Conservation (phyloP, 2,888 invertebrate species). For the Orchestes rusci region DNA sequence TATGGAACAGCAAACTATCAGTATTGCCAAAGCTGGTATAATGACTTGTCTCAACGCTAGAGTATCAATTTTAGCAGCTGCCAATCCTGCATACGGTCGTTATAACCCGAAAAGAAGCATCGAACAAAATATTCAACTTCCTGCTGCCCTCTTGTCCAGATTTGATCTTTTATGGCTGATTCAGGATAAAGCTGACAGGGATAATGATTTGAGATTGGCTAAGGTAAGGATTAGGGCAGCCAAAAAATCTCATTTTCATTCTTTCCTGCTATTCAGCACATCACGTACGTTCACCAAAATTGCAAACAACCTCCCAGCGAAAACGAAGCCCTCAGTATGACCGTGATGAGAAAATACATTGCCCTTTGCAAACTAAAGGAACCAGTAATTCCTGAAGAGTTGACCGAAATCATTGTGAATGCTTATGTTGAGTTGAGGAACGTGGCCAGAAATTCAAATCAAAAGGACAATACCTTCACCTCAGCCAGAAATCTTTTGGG, state of each 20-base stretch:
- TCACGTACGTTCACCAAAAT: constrained; percentile 94
- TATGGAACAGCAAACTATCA: constrained; percentile 99
- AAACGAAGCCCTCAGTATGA: constrained; percentile 80
- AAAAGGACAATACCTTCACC: constrained; percentile 91
- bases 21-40: constrained; percentile 88
- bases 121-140: constrained; percentile 96
- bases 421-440: constrained; percentile 74
- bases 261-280: no score
- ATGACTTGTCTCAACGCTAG: constrained; percentile 97
- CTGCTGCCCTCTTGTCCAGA: constrained; percentile 92
- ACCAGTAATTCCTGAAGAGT: constrained; percentile 78
- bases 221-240: no score
- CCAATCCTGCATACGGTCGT: constrained; percentile 97
- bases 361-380: constrained; percentile 83
- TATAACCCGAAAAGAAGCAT: constrained; percentile 93
- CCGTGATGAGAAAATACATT: constrained; percentile 88
- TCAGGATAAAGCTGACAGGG: constrained; percentile 68
- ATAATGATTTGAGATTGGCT: constrained; percentile 70
- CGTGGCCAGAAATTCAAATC: constrained; percentile 82
- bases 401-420: constrained; percentile 84
- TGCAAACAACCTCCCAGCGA: constrained; percentile 74
- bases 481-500: constrained; percentile 91
- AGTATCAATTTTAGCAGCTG: constrained; percentile 95
- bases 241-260: no score
- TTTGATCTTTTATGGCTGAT: constrained; percentile 96